Conservation (phyloP, 2,888 invertebrate genomes). For the Diaperis boleti region DNA sequence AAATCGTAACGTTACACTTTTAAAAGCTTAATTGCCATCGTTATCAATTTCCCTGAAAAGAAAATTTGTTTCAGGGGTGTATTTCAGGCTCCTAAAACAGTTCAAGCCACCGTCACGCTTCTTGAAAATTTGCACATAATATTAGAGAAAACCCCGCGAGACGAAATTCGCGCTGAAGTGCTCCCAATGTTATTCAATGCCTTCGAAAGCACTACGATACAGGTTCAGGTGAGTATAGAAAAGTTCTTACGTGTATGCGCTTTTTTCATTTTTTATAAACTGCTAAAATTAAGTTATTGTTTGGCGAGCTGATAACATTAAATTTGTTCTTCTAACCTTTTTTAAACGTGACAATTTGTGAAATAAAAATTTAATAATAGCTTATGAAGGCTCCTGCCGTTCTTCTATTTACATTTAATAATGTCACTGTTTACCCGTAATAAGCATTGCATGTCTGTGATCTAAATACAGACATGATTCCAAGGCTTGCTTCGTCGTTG, state of each 20-base stretch:
- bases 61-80: slow-evolving; percentile 70
- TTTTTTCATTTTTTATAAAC: background rate
- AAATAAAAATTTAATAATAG: too few species aligned
- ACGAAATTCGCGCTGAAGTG: slow-evolving; percentile 84
- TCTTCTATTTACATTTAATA: too few species aligned
- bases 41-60: slow-evolving; percentile 3
- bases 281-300: background rate
- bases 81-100: slow-evolving; percentile 82
- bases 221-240: slow-evolving; percentile 85
- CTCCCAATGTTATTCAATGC: slow-evolving; percentile 88
- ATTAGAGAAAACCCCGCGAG: slow-evolving; percentile 85
- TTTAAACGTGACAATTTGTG: too few species aligned
- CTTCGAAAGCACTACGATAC: slow-evolving; percentile 88
- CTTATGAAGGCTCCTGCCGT: too few species aligned
- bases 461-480: too few species aligned
- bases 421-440: too few species aligned
- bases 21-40: slow-evolving; percentile 1
- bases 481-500: too few species aligned
- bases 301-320: slow-evolving; percentile 5
- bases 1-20: too few species aligned
- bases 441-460: too few species aligned
- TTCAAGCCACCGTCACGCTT: slow-evolving; percentile 88
- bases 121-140: slow-evolving; percentile 91
- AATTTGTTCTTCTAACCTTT: too few species aligned
- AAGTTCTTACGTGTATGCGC: background rate